Conservation (phyloP, 2,888 invertebrate species). For the Acronicta psi region DNA sequence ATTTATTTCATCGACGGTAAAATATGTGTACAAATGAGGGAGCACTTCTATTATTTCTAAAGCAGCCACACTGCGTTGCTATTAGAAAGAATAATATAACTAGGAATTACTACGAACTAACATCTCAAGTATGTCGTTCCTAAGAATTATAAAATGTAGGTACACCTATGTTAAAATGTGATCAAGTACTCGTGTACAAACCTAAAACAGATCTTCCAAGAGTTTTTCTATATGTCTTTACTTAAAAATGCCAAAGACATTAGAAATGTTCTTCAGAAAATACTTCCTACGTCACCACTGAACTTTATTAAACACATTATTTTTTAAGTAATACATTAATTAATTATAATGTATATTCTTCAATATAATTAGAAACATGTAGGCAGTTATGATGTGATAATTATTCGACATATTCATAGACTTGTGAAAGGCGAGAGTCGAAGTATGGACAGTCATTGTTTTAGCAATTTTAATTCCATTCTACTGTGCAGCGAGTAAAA, state of each 20-base stretch:
- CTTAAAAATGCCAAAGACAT: not conserved
- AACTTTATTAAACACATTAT: constrained; percentile 25
- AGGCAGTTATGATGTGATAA: constrained; percentile 70
- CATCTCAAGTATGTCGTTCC: too few relatives aligned
- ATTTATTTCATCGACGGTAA: constrained; percentile 40
- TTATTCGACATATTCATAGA: constrained; percentile 59
- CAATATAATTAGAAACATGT: constrained; percentile 60
- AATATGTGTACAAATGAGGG: constrained; percentile 69
- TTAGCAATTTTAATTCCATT: constrained; percentile 34
- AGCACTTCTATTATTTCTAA: constrained; percentile 53
- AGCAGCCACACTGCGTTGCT: constrained; percentile 4
- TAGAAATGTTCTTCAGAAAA: constrained; percentile 6
- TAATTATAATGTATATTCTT: constrained; percentile 60
- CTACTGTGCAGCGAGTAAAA: constrained; percentile 46
- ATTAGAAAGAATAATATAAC: constrained; percentile 8
- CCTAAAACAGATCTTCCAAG: constrained; percentile 40
- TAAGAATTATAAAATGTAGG: not conserved
- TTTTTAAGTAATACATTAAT: constrained; percentile 38
- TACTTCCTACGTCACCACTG: constrained; percentile 32
- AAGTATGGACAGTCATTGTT: constrained; percentile 54
- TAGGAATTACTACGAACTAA: constrained; percentile 20
- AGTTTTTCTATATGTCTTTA: constrained; percentile 16
- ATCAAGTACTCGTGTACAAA: constrained; percentile 48
- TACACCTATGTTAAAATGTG: constrained; percentile 24
- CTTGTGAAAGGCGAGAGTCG: constrained; percentile 55